phyloP scores from a whole-genome alignment of 1,140 invertebrate genomes.

The Heliothis subflexa region DNA sequence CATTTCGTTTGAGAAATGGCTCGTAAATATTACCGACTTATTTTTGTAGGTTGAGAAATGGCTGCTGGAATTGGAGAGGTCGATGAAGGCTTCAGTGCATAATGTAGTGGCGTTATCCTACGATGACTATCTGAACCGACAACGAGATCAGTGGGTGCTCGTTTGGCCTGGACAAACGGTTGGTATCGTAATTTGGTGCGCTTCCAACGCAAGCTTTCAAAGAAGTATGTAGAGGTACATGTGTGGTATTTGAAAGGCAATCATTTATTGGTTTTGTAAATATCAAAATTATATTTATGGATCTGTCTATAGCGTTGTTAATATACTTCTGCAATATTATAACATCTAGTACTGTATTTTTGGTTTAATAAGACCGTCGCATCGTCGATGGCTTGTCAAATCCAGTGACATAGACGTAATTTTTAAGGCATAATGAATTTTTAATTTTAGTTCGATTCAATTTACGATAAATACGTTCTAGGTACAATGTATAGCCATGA shows the following conservation, averaged over 20 bases:
- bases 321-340: too few relatives aligned
- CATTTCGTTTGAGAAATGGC: not conserved
- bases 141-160: slow-evolving; percentile 93
- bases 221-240: too few relatives aligned
- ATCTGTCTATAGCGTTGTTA: too few relatives aligned
- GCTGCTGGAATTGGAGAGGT: slow-evolving; percentile 95
- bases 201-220: not conserved
- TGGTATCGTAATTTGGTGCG: slow-evolving; percentile 45
- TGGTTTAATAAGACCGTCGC: too few relatives aligned
- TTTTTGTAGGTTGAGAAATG: slow-evolving; percentile 94
- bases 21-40: not conserved
- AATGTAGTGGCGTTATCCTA: slow-evolving; percentile 89
- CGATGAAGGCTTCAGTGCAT: slow-evolving; percentile 96
- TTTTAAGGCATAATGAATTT: too few relatives aligned
- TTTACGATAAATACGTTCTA: slow-evolving; percentile 42
- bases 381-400: too few relatives aligned
- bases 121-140: slow-evolving; percentile 89
- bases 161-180: slow-evolving; percentile 96
- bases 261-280: not conserved
- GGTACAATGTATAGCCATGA: slow-evolving; percentile 94
- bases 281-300: too few relatives aligned
- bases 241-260: not conserved
- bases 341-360: too few relatives aligned
- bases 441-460: too few relatives aligned
- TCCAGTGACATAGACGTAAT: too few relatives aligned